These are phyloP conservation scores for Rhabdophis nuchalis DNA, from an alignment of 2,797 vertebrate genomes.

Conservation along the genomic window DNA sequence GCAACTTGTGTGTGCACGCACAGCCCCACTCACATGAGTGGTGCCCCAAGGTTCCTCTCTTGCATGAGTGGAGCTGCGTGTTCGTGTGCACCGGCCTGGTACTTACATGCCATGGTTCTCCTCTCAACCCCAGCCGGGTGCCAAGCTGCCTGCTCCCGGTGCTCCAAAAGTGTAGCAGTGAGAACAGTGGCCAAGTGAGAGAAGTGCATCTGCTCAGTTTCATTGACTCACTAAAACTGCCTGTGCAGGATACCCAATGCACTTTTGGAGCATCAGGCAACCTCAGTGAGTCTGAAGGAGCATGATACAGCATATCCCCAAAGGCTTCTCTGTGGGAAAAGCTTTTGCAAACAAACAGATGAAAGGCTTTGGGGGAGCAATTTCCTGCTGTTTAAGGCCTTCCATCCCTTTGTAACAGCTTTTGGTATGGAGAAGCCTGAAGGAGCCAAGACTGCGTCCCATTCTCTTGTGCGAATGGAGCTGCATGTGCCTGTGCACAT, in stretches of 20 bases:
- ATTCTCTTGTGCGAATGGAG: no score
- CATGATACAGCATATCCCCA: no score
- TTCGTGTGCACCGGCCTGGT: background rate
- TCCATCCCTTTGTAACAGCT: no score
- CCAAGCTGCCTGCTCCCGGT: background rate
- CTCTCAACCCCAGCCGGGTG: background rate
- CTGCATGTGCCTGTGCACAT: no score
- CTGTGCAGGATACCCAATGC: background rate
- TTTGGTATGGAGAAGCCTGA: no score
- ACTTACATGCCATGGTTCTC: background rate
- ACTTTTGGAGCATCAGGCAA: background rate
- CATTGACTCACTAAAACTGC: background rate
- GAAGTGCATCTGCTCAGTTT: background rate
- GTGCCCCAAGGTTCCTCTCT: background rate
- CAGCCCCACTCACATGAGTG: background rate
- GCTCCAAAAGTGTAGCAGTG: background rate
- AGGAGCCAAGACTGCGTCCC: no score
- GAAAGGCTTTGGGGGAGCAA: no score
- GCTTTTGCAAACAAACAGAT: no score
- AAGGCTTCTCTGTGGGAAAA: no score
- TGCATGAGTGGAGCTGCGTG: background rate
- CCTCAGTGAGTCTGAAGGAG: no score
- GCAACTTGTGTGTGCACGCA: rapidly evolving
- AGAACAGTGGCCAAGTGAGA: background rate
- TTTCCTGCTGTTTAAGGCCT: no score